Evolutionary conservation across 2,888 invertebrate genomes (phyloP).

Genomic region (Brachylomia viminalis): DNA sequence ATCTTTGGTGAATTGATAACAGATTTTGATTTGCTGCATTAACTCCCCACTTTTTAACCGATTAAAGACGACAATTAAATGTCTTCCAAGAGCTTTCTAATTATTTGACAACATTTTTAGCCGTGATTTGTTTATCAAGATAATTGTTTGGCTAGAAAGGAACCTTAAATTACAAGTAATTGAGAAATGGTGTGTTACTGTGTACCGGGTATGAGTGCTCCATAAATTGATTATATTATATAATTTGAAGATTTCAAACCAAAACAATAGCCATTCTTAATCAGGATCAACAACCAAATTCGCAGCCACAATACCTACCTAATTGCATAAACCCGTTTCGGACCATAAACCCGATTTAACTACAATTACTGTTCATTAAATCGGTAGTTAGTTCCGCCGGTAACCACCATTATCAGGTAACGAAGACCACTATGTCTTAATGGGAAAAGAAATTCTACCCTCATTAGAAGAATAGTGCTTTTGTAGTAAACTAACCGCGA

Average conservation of each 20-base stretch:
- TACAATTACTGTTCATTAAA: constrained; percentile 35
- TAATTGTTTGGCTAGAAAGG: not conserved
- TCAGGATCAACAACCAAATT: not conserved
- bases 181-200: not conserved
- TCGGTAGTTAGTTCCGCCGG: constrained; percentile 6
- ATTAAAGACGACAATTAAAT: not conserved
- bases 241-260: not conserved
- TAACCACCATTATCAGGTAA: constrained; percentile 33
- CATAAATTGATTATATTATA: not conserved
- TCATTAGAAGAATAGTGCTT: constrained; percentile 40
- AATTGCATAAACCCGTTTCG: constrained; percentile 26
- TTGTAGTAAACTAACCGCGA: not conserved
- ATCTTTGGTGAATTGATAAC: not conserved
- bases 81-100: not conserved
- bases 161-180: not conserved
- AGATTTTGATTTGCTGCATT: not conserved
- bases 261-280: constrained; percentile 1
- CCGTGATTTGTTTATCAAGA: not conserved
- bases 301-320: not conserved
- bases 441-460: constrained; percentile 42
- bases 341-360: constrained; percentile 15
- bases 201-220: not conserved
- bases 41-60: not conserved
- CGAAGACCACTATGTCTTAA: constrained; percentile 14
- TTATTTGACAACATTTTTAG: not conserved